Base-by-base conservation (phyloP, 1,140 invertebrate genomes). In the Zaprionus gabonicus region DNA sequence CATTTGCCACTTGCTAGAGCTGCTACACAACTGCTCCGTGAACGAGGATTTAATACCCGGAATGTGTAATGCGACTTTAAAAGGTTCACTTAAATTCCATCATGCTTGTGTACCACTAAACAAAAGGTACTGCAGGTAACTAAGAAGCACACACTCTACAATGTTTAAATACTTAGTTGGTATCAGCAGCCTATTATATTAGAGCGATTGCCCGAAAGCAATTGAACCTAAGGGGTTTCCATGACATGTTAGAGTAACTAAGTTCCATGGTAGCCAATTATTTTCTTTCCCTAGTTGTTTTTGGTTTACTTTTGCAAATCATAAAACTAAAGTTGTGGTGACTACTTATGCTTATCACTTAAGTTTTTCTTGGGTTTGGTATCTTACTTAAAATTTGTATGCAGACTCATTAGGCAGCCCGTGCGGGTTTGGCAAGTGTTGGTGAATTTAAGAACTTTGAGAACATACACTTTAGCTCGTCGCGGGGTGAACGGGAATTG, bases 61-160 rank as follows among this genome's bases (percentile, higher is more conserved):
- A 51, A 51, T 51, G 17, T 82, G 79, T 82, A 82, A 82, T 82
- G 80, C 60, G 73, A 76, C 79, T 63, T 80, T 70, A 70, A 80
- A 25, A 51, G 46, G n/a, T 51, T 51, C 12, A 23, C 46, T 25
- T 12, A 51, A 51, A 23, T 10, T 51, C n/a, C n/a, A 36, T n/a
- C 41, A 13, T 13, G 41, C 41, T 44, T 36, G 34, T 13, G 28
- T 31, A 2, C 28, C 10, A 34, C 31, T 34, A 15, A 38, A 38
- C 12, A 38, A 15, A 38, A 15, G 36, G n/a, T n/a, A 3, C 31
- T 9, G 31, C 41, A 46, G 41, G 41, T 46, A 34, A 34, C 31
- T 10, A 34, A 34, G 31, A 10, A 10, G 31, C 9, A 34, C 31
- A 34, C 31, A 34, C 31, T 34, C 31, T 34, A 34, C 9, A 34